Evolutionary conservation across 2,113 vertebrate genomes (phyloP), one percentile per base, ranked within the genome.

Genomic region (Pachyramphus minor): DNA sequence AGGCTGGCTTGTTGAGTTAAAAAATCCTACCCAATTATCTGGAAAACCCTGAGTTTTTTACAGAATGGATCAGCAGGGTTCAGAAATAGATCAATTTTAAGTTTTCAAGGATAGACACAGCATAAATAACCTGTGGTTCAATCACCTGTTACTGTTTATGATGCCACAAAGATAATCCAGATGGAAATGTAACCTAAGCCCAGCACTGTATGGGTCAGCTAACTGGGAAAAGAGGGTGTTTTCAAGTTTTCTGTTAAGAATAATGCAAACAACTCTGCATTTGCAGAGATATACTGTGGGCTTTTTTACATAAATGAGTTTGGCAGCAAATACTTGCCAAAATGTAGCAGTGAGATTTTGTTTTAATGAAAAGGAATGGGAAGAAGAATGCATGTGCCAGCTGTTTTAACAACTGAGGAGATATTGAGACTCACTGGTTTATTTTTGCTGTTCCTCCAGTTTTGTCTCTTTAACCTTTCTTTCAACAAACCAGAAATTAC

Each of bases 391-490:
- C 28, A 37, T 14, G 6, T 71, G 71, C 68, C 75, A 55, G 35
- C 75, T 83, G 25, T 37, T 95, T 72, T 84, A 95, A 91, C 59
- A 73, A 79, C 37, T 52, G 79, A 27, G 19, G 84, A 82, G 82
- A 85, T 53, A 87, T 1, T 42, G 82, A 73, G 45, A n/a, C 55
- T 82, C 81, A 53, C 42, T 2, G 2, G 78, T 75, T 84, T 82
- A 62, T 88, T 90, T 72, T 84, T 93, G 47, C 64, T 77, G 44
- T 50, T 93, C 49, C 66, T 94, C 37, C 24, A 66, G 71, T 35
- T 96, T 90, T 91, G 52, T 11, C 73, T 91, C 58, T 81, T 50
- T 66, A 95, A 67, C 49, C 27, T 93, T 83, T 80, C 58, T 88
- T 74, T 82, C 45, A 84, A 14, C 59, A 84, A 77, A 64, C 41